Base-by-base conservation (phyloP, 2,888 invertebrate species). In the Argyresthia albistria region DNA sequence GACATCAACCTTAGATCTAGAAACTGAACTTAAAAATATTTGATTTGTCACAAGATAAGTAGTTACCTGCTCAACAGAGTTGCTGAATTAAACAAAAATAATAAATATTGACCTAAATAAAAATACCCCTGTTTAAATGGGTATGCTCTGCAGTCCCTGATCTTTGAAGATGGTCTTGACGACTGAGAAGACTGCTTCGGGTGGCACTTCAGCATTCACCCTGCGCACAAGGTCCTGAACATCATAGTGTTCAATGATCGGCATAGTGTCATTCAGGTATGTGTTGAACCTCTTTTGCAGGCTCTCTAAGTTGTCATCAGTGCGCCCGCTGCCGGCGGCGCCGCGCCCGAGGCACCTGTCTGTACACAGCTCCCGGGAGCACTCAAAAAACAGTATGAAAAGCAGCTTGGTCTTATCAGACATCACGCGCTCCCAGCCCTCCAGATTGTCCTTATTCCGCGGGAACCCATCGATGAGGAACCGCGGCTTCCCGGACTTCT, bases 381-480 rank as follows among this genome's bases (percentile, higher is more conserved):
- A 98, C 59, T 98, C 95, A 64, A 99, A 95, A 74, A 97, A 97
- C 35, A 99, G 80, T 2, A 99, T 96, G 71, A 96, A 97, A 58
- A 94, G 90, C 11, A 99, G 88, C 54, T 93, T 90, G 0, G 94
- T 92, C 76, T 97, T 97, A 25, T 92, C 92, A 0, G 91, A 84
- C 95, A 99, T 97, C 53, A 88, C 88, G 53, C 90, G 81, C 50
- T 93, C 91, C 99, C 99, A 99, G 8, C 99, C 99, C 51, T 97
- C 93, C 57, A 99, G 82, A 75, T 99, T 99, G 75, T 99, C 94
- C 73, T 97, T 91, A 79, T 99, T 99, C 25, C 99, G 90, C 11
- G 99, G 99, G 76, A 99, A 99, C 1, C 99, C 99, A 78, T 99
- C 99, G 64, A 99, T 93, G 8, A 99, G 90, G 76, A 99, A 99